phyloP scores from a whole-genome alignment of 2,797 vertebrate genomes.

The Enteromius argenteus region DNA sequence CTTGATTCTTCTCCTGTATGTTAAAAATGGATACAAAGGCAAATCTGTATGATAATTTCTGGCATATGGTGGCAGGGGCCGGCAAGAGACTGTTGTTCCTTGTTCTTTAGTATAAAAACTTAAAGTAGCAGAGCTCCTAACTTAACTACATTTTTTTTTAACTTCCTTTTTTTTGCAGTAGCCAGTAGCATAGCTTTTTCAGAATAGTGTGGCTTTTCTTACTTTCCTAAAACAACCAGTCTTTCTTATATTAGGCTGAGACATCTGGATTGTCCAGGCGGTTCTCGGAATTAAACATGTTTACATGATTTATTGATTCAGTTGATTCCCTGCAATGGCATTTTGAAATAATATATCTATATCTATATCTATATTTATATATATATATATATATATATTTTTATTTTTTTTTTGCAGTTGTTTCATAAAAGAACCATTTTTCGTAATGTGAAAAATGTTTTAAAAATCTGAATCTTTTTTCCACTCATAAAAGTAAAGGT shows the following conservation, averaged over 20 bases:
- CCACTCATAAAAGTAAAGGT: no score
- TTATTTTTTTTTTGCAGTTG: background rate
- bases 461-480: background rate
- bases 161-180: background rate
- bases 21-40: constrained; percentile 86
- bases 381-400: no score
- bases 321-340: background rate
- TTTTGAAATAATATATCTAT: no score
- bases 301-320: background rate
- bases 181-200: background rate
- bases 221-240: background rate
- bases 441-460: background rate
- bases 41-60: constrained; percentile 86
- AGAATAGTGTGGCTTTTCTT: constrained; percentile 11
- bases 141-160: background rate
- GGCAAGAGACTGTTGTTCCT: constrained; percentile 79
- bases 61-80: constrained; percentile 76
- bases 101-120: constrained; percentile 72
- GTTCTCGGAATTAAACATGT: background rate
- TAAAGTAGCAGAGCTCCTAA: constrained; percentile 21
- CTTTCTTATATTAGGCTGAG: background rate
- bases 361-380: no score
- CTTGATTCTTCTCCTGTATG: constrained; percentile 82
- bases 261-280: background rate
- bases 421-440: background rate